Conservation (phyloP, 2,888 invertebrate species). For the Ceratothoa steindachneri region DNA sequence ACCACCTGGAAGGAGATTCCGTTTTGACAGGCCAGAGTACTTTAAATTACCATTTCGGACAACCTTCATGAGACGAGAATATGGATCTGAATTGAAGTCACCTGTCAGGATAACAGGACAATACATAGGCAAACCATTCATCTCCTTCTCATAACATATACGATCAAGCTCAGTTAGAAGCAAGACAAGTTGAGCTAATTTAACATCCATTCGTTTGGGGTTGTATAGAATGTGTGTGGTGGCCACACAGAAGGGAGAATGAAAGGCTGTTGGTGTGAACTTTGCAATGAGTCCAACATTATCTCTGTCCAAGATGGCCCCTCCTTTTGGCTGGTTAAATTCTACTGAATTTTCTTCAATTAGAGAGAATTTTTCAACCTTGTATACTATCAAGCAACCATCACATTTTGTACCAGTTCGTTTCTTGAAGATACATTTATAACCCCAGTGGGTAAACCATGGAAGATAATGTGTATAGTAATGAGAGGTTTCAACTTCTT, state of each 20-base stretch:
- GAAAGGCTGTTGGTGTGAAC: constrained; percentile 32
- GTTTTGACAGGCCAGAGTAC: constrained; percentile 51
- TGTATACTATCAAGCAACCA: constrained; percentile 87
- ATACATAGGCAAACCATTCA: constrained; percentile 57
- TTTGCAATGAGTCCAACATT: constrained; percentile 72
- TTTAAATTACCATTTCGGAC: constrained; percentile 63
- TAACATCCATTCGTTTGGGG: constrained; percentile 79
- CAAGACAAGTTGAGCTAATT: constrained; percentile 79
- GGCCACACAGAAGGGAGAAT: constrained; percentile 62
- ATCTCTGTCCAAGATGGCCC: constrained; percentile 70
- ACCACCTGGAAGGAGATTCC: constrained; percentile 39
- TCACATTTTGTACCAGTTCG: constrained; percentile 75
- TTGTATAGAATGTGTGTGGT: constrained; percentile 94
- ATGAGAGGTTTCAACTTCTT: constrained; percentile 84
- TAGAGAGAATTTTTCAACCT: constrained; percentile 63
- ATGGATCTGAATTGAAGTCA: constrained; percentile 82
- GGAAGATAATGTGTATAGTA: constrained; percentile 61
- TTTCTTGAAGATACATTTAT: constrained; percentile 72
- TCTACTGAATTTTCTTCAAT: constrained; percentile 67
- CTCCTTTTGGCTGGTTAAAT: constrained; percentile 58
- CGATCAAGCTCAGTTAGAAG: constrained; percentile 79
- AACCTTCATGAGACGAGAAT: constrained; percentile 67
- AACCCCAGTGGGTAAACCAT: constrained; percentile 58
- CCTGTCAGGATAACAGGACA: constrained; percentile 82
- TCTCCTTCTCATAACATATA: constrained; percentile 60